Conservation (phyloP, 2,888 invertebrate genomes). For the Pediacus dermestoides region DNA sequence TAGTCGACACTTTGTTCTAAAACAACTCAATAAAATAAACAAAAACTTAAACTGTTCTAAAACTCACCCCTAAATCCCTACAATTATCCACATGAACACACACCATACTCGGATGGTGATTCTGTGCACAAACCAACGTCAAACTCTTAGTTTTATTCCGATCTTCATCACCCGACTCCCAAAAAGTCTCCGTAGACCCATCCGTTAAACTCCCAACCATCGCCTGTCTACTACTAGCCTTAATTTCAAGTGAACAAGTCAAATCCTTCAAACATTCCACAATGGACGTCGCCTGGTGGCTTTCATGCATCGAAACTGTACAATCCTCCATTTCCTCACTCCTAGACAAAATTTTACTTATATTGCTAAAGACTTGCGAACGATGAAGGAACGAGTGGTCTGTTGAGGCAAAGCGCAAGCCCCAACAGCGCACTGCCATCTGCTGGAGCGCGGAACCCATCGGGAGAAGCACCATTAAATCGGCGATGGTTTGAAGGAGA, state of each 20-base stretch:
- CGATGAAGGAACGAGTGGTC: constrained; percentile 90
- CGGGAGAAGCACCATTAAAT: constrained; percentile 84
- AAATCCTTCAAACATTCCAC: constrained; percentile 71
- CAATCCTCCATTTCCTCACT: constrained; percentile 77
- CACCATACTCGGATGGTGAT: constrained; percentile 67
- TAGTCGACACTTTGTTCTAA: constrained; percentile 83
- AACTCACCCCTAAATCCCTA: constrained; percentile 77
- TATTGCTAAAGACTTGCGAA: constrained; percentile 81
- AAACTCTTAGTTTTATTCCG: constrained; percentile 87
- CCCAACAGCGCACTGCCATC: constrained; percentile 93
- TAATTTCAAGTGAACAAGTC: constrained; percentile 72
- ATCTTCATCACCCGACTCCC: constrained; percentile 98
- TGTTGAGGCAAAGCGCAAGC: constrained; percentile 79
- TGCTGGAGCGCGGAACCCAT: constrained; percentile 84
- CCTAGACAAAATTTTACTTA: constrained; percentile 90
- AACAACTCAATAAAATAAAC: constrained; percentile 37
- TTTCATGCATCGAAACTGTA: constrained; percentile 57
- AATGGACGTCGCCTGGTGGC: constrained; percentile 56
- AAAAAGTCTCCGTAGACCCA: constrained; percentile 95
- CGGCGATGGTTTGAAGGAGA: constrained; percentile 85
- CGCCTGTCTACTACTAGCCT: constrained; percentile 88
- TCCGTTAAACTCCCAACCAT: constrained; percentile 92
- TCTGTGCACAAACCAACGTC: constrained; percentile 62
- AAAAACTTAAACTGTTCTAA: too few species aligned
- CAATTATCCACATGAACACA: constrained; percentile 94